Evolutionary conservation across 2,113 vertebrate species (phyloP).

Genomic region (Leucopsar rothschildi): DNA sequence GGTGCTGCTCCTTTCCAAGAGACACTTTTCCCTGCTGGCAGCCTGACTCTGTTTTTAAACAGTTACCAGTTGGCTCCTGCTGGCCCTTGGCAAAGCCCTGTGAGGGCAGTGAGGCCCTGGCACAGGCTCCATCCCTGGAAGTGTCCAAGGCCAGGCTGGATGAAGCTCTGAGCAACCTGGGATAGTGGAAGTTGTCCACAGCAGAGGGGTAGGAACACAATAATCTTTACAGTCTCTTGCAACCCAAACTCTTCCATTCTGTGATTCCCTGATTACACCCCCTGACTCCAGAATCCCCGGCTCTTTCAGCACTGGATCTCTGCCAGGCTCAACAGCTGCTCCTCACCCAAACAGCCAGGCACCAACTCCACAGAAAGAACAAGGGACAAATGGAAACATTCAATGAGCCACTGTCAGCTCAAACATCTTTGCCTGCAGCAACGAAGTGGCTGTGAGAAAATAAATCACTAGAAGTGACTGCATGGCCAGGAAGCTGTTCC

Average conservation of each 20-base stretch:
- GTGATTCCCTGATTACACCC: neutral
- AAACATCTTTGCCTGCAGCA: neutral
- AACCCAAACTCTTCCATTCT: neutral
- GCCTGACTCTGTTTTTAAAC: neutral
- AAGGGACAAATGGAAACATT: neutral
- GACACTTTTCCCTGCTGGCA: neutral
- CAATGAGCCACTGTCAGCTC: neutral
- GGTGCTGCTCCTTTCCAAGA: neutral
- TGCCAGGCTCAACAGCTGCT: conserved; percentile 6
- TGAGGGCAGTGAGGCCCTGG: neutral
- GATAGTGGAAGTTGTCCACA: neutral
- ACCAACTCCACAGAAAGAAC: neutral
- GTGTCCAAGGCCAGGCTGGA: neutral
- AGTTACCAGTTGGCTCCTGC: neutral
- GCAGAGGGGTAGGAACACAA: neutral
- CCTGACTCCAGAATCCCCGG: neutral
- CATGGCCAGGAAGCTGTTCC: neutral
- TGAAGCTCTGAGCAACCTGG: neutral
- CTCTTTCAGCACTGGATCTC: neutral
- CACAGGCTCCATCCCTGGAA: neutral
- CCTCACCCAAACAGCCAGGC: neutral
- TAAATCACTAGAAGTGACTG: neutral
- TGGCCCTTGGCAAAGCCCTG: neutral
- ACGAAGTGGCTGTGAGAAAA: neutral
- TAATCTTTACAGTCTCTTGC: neutral